These are phyloP conservation scores for Brenthis ino DNA, from an alignment of 2,888 invertebrate genomes.

Conservation along the genomic window DNA sequence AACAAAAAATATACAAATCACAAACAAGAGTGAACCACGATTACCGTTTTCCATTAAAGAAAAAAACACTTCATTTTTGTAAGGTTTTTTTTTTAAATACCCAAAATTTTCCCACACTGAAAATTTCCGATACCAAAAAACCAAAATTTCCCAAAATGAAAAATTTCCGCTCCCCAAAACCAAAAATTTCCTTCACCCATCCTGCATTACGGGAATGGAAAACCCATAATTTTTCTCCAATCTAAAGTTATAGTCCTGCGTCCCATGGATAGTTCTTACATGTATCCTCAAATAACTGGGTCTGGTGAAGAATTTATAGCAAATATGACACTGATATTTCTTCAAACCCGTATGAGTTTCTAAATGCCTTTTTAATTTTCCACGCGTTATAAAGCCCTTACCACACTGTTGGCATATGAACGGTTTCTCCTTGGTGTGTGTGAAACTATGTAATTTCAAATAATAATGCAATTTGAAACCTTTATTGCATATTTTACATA, in stretches of 20 bases:
- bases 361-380: constrained; percentile 69
- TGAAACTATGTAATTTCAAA: constrained; percentile 69
- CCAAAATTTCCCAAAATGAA: background rate
- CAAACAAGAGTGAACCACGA: too few species aligned
- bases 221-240: constrained; percentile 44
- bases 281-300: constrained; percentile 72
- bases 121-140: too few species aligned
- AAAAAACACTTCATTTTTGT: too few species aligned
- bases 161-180: background rate
- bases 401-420: constrained; percentile 75
- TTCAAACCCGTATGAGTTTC: constrained; percentile 72
- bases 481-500: constrained; percentile 67
- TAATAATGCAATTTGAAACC: constrained; percentile 73
- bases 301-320: constrained; percentile 74
- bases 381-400: constrained; percentile 72
- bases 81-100: too few species aligned
- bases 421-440: constrained; percentile 73
- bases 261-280: constrained; percentile 70
- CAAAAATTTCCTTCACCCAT: background rate
- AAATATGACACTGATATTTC: constrained; percentile 74
- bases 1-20: too few species aligned
- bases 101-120: too few species aligned
- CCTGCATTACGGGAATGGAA: background rate
- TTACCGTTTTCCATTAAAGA: too few species aligned
- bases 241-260: constrained; percentile 68